These are phyloP conservation scores for Drosophila cognata DNA, from an alignment of 2,888 invertebrate species.

Conservation along the genomic window DNA sequence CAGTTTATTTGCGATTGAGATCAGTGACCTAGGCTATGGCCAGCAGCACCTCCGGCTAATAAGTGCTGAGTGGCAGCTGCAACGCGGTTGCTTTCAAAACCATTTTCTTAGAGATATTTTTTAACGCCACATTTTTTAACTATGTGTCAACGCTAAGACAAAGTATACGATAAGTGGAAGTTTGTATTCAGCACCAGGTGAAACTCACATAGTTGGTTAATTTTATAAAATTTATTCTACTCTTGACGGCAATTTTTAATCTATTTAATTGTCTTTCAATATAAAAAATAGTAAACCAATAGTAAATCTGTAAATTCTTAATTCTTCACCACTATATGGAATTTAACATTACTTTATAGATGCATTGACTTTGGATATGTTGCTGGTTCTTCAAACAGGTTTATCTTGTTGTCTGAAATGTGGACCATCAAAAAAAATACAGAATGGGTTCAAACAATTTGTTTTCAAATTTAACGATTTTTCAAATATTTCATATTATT, in stretches of 20 bases:
- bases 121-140: conserved; percentile 7
- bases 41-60: conserved; percentile 1
- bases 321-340: not conserved
- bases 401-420: not conserved
- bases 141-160: not conserved
- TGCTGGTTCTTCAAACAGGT: not conserved
- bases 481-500: not conserved
- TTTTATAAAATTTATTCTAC: not conserved
- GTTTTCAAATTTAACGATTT: not conserved
- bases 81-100: conserved; percentile 13
- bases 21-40: conserved; percentile 35
- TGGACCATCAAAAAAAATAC: not conserved
- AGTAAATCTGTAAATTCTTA: not conserved
- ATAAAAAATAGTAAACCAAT: not conserved
- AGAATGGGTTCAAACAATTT: not conserved
- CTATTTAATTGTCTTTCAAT: too few species aligned
- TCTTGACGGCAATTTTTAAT: not conserved
- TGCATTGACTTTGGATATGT: conserved; percentile 17
- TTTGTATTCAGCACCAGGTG: not conserved
- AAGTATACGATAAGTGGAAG: not conserved
- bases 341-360: not conserved
- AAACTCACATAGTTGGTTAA: not conserved
- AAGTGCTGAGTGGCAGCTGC: conserved; percentile 10
- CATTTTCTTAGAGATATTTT: not conserved
- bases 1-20: conserved; percentile 41